phyloP scores from a whole-genome alignment of 2,113 vertebrate species.

The Polypterus bichir region DNA sequence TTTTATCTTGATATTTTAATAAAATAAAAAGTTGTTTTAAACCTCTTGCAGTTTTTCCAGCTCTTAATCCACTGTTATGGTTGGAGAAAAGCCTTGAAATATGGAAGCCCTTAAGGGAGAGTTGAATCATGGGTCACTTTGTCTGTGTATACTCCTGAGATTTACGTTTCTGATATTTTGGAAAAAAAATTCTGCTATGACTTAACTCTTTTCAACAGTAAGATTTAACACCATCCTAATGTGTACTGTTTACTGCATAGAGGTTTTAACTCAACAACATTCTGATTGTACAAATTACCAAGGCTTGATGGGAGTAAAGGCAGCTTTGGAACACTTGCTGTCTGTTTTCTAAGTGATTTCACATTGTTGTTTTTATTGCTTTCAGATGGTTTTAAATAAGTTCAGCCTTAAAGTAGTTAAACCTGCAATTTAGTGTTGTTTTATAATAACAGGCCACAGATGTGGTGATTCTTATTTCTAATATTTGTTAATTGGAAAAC shows the following conservation, averaged over 20 bases:
- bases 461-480: too few species aligned
- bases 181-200: constrained; percentile 50
- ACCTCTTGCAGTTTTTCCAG: constrained; percentile 12
- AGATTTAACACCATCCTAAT: constrained; percentile 26
- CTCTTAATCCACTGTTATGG: constrained; percentile 22
- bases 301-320: too few species aligned
- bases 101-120: constrained; percentile 18
- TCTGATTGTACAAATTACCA: too few species aligned
- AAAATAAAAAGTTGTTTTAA: background rate
- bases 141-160: constrained; percentile 10
- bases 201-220: constrained; percentile 41
- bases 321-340: constrained; percentile 28
- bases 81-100: constrained; percentile 15
- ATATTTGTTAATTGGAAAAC: too few species aligned
- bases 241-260: constrained; percentile 5
- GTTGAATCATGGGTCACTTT: constrained; percentile 13
- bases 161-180: constrained; percentile 33
- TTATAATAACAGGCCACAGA: constrained; percentile 32
- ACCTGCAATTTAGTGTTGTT: constrained; percentile 46
- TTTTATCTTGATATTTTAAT: too few species aligned
- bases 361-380: constrained; percentile 33
- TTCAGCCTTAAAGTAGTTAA: constrained; percentile 31
- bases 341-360: constrained; percentile 40
- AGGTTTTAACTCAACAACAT: too few species aligned
- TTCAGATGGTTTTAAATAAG: constrained; percentile 34